These are phyloP conservation scores for Pelobates cultripes DNA, from an alignment of 2,797 vertebrate genomes.

Conservation along the genomic window DNA sequence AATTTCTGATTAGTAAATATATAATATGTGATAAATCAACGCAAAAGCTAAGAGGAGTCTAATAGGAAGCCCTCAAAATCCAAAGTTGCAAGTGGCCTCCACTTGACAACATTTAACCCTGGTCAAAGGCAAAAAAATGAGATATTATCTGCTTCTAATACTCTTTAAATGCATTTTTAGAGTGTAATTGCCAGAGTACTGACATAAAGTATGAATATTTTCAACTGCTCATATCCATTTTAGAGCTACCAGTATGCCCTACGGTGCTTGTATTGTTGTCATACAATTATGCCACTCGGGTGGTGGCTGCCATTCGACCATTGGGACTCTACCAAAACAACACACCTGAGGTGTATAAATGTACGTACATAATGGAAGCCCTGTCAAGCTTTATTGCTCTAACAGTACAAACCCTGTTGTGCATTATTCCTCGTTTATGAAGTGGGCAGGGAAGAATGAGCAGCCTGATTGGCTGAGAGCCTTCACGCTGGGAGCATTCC, in stretches of 20 bases:
- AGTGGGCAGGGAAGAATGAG: slow-evolving; percentile 50
- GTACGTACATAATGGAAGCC: slow-evolving; percentile 47
- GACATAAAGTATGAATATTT: slow-evolving; percentile 28
- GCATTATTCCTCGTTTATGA: slow-evolving; percentile 37
- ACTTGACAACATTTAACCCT: neutral
- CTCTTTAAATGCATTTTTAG: slow-evolving; percentile 4
- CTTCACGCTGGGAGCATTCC: slow-evolving; percentile 38
- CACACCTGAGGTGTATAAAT: slow-evolving; percentile 52
- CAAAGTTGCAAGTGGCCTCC: too few species aligned
- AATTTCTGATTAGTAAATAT: too few species aligned
- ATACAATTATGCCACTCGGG: slow-evolving; percentile 38
- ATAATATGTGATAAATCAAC: too few species aligned
- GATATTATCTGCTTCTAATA: too few species aligned
- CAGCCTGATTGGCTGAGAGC: slow-evolving; percentile 49
- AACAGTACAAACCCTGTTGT: slow-evolving; percentile 47
- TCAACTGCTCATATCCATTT: slow-evolving; percentile 49
- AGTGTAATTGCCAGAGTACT: slow-evolving; percentile 34
- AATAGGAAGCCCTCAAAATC: too few species aligned
- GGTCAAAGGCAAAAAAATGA: too few species aligned
- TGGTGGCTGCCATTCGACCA: slow-evolving; percentile 45
- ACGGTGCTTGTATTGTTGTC: slow-evolving; percentile 43
- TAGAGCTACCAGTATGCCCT: slow-evolving; percentile 29
- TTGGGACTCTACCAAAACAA: slow-evolving; percentile 48
- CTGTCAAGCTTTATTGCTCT: slow-evolving; percentile 44
- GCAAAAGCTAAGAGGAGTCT: too few species aligned